Evolutionary conservation across 2,888 invertebrate genomes (phyloP), one percentile per base, ranked within the genome.

Genomic region (Thera obeliscata): DNA sequence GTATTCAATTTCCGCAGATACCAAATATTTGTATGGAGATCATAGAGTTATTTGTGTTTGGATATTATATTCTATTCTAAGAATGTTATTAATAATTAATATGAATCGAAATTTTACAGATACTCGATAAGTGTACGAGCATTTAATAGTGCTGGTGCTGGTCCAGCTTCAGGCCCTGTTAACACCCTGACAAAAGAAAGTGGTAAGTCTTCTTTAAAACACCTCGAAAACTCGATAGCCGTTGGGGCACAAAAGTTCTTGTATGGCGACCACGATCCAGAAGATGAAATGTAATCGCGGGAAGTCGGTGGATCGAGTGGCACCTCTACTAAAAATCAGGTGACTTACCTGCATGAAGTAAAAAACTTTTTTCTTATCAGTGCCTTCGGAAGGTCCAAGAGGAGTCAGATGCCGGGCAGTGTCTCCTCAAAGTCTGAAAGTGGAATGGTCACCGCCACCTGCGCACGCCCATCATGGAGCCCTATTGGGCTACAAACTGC

Each of bases 61-160:
- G 22, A 22, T 22, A 22, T 22, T 22, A 22, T 22, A 22, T 22
- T 22, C 22, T 22, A 22, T 22, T 22, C 22, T 22, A 22, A 22
- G 22, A 22, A 22, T 22, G 22, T 22, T 22, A 1, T 22, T 22
- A 22, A 22, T 22, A 1, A 22, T n/a, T n/a, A 22, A 22, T 22
- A 22, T n/a, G n/a, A 22, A 22, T 22, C 22, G 22, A 22, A 22
- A 3, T 22, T 74, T 80, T 77, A 1, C 74, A 93, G 93, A 73
- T 98, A 98, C 90, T 96, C 97, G 75, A 95, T 98, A 49, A 96
- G 96, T 65, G 96, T 98, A n/a, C 95, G 96, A 82, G 98, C 98
- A 0, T 96, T 97, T 84, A 98, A 98, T 85, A 96, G 96, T 71
- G 96, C 97, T 52, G 98, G 98, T 0, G 95, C 96, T 22, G 98